These are phyloP conservation scores for Lottia gigantea DNA, from an alignment of 2,888 invertebrate genomes.

Conservation along the genomic window DNA sequence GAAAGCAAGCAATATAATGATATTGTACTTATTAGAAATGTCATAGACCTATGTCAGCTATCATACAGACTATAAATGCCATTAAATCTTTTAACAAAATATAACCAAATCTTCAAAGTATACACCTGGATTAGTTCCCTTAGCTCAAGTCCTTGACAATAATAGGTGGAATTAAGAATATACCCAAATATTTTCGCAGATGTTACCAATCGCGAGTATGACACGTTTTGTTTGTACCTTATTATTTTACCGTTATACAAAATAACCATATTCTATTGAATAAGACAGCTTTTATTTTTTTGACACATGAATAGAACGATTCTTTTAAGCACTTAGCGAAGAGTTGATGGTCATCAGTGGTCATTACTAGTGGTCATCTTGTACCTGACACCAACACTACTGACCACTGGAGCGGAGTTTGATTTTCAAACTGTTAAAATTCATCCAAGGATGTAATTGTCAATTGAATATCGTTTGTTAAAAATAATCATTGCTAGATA, in stretches of 20 bases:
- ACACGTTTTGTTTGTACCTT: constrained; percentile 5
- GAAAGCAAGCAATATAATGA: too few relatives aligned
- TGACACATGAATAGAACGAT: constrained; percentile 1
- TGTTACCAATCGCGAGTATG: background rate
- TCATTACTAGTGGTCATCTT: constrained; percentile 1
- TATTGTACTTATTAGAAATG: too few relatives aligned
- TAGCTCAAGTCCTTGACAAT: too few relatives aligned
- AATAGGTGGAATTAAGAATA: too few relatives aligned
- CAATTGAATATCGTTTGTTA: background rate
- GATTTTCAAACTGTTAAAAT: background rate
- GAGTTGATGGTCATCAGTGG: too few relatives aligned
- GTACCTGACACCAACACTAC: background rate
- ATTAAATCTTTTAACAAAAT: too few relatives aligned
- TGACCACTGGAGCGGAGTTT: constrained; percentile 1
- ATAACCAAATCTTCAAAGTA: too few relatives aligned
- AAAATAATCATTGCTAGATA: background rate
- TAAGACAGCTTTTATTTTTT: background rate
- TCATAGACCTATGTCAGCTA: too few relatives aligned
- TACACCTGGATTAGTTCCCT: too few relatives aligned
- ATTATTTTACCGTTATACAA: constrained; percentile 8
- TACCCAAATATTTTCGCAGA: constrained; percentile 1
- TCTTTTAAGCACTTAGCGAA: too few relatives aligned
- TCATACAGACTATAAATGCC: too few relatives aligned
- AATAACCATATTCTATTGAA: background rate
- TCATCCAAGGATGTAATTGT: background rate